phyloP scores from a whole-genome alignment of 2,888 invertebrate genomes.

The Xanthorhoe designata region DNA sequence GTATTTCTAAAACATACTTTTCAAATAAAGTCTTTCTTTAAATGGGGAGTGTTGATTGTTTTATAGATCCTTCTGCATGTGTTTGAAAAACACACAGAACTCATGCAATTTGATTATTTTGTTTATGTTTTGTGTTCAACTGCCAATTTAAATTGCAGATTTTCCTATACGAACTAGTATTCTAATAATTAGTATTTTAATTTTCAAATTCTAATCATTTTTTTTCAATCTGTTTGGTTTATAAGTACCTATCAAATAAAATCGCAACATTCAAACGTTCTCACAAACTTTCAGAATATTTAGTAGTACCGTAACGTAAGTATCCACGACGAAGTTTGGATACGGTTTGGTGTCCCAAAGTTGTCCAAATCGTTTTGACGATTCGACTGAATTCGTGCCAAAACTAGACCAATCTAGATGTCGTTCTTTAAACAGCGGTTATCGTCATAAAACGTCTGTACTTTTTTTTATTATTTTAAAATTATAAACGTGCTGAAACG shows the following conservation, averaged over 20 bases:
- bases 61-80: too few relatives aligned
- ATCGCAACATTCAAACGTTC: background rate
- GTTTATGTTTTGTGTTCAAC: background rate
- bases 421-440: background rate
- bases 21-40: too few relatives aligned
- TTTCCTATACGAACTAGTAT: too few relatives aligned
- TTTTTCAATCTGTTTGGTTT: background rate
- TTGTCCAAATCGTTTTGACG: conserved; percentile 19
- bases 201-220: background rate
- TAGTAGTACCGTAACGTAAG: background rate
- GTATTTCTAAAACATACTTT: too few relatives aligned
- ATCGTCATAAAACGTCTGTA: background rate
- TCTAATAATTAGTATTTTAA: background rate
- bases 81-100: too few relatives aligned
- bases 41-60: too few relatives aligned
- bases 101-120: too few relatives aligned
- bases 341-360: conserved; percentile 6
- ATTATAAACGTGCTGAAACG: too few relatives aligned
- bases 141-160: background rate
- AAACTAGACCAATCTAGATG: conserved; percentile 18
- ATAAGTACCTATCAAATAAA: background rate
- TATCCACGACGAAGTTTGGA: conserved; percentile 2
- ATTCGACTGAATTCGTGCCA: conserved; percentile 20
- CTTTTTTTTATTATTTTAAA: background rate
- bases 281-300: background rate